A percentile compares a stretch with the other conserved stretches of the same genome.
Conservation (phyloP, 2,113 vertebrate species). For the Percopsis transmontana region DNA sequence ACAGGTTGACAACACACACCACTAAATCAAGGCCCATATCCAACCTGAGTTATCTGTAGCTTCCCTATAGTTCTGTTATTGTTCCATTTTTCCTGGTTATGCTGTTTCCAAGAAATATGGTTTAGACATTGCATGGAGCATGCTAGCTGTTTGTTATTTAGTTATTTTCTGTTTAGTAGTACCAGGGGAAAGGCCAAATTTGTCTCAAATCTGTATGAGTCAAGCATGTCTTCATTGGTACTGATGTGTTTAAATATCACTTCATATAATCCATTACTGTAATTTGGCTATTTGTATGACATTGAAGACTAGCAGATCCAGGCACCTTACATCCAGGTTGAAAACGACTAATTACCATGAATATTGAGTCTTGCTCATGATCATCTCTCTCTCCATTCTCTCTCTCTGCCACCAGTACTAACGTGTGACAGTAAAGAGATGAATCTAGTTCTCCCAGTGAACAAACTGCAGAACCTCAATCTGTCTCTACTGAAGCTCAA, state of each 20-base stretch:
- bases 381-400: neutral
- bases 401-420: constrained; percentile 53
- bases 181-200: too few relatives aligned
- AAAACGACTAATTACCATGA: too few relatives aligned
- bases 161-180: too few relatives aligned
- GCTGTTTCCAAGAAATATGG: too few relatives aligned
- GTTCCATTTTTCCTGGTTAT: neutral
- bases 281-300: too few relatives aligned
- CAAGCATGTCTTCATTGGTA: too few relatives aligned
- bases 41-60: neutral
- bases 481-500: constrained; percentile 69
- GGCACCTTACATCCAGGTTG: too few relatives aligned
- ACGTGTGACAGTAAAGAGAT: constrained; percentile 61
- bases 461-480: constrained; percentile 49
- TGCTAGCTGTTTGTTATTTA: too few relatives aligned
- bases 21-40: neutral
- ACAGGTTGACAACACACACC: constrained; percentile 55
- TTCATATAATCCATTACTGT: neutral
- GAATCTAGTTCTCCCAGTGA: constrained; percentile 65
- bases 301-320: too few relatives aligned
- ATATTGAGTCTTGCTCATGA: too few relatives aligned
- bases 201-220: neutral
- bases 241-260: neutral
- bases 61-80: neutral
- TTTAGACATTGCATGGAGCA: too few relatives aligned